Percentiles rank a stretch among this genome's conserved stretches.
Conservation (phyloP, 2,888 invertebrate species). For the Didymodactylos carnosus region DNA sequence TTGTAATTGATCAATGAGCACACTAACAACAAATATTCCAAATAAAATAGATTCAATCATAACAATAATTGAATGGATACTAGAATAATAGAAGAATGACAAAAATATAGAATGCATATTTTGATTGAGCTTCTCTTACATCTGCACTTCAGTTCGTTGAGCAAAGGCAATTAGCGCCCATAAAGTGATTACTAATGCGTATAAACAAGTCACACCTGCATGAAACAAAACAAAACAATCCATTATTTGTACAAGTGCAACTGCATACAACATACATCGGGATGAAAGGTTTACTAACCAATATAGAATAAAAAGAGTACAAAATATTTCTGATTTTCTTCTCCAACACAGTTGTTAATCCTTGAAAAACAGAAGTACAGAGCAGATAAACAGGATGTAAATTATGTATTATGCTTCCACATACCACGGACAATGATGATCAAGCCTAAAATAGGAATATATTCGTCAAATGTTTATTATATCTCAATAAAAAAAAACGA, state of each 20-base stretch:
- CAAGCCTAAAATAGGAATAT: neutral
- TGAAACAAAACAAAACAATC: neutral
- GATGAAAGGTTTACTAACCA: neutral
- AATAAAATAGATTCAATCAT: constrained; percentile 44
- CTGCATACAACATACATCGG: no score
- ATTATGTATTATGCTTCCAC: neutral
- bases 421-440: neutral
- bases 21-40: constrained; percentile 39
- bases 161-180: neutral
- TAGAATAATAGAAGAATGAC: constrained; percentile 31
- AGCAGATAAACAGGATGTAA: neutral
- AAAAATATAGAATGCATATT: no score
- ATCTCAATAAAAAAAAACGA: neutral
- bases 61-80: constrained; percentile 60
- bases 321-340: neutral
- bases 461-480: neutral
- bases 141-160: neutral
- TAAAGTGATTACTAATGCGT: neutral
- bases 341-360: neutral
- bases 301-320: neutral
- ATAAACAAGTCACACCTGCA: neutral
- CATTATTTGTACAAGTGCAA: no score
- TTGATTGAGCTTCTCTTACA: neutral
- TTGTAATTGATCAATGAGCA: constrained; percentile 37
- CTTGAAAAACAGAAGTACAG: neutral